Evolutionary conservation across 2,113 vertebrate genomes (phyloP).

Genomic region (Candoia aspera): DNA sequence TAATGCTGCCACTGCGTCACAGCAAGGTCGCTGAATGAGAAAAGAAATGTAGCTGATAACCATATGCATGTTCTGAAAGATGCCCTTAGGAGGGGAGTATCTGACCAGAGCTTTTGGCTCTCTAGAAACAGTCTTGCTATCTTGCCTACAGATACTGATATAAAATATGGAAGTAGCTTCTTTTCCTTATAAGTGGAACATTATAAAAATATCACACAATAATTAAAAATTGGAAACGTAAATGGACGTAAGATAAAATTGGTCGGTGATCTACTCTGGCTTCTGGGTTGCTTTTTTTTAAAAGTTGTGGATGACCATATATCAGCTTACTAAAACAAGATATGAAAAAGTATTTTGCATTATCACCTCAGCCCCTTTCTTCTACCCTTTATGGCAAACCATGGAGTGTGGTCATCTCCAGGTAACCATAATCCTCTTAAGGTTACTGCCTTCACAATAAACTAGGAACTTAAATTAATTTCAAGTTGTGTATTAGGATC

Average conservation of each 20-base stretch:
- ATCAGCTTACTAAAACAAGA: background rate
- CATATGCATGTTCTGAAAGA: background rate
- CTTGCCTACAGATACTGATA: background rate
- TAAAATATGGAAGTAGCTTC: background rate
- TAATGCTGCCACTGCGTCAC: background rate
- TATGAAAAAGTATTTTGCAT: background rate
- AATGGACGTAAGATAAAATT: background rate
- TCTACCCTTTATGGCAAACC: background rate
- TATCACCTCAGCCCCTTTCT: background rate
- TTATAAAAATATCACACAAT: background rate
- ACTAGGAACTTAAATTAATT: background rate
- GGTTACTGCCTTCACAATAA: background rate
- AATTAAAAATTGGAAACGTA: background rate
- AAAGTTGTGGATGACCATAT: background rate
- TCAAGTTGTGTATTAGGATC: background rate
- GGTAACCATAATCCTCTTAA: background rate
- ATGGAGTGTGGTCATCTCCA: background rate
- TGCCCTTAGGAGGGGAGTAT: background rate
- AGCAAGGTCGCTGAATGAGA: background rate
- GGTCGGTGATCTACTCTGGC: background rate
- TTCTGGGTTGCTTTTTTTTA: background rate
- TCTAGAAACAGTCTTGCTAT: background rate
- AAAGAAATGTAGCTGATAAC: background rate
- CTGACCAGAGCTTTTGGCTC: background rate
- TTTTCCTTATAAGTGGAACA: background rate